Evolutionary conservation across 2,113 vertebrate species (phyloP).

Genomic region (Lutjanus erythropterus): DNA sequence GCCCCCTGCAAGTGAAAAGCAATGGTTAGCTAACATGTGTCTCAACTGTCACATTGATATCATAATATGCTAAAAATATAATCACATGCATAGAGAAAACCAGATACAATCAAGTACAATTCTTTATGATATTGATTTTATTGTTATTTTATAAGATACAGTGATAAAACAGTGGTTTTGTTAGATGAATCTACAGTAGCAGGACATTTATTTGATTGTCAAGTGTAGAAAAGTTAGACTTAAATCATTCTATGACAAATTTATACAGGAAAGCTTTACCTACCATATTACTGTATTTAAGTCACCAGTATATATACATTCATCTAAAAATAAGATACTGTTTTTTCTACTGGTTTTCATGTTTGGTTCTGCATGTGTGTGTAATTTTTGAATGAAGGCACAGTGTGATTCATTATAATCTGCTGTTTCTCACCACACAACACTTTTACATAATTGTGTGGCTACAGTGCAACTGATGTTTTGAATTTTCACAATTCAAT

Average conservation of each 20-base stretch:
- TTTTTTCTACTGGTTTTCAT: not conserved
- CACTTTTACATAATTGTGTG: not conserved
- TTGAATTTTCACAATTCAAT: slow-evolving; percentile 33
- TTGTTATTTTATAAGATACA: no score
- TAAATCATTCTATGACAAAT: not conserved
- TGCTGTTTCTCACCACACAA: not conserved
- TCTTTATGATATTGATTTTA: no score
- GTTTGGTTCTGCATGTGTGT: not conserved
- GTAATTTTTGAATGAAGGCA: not conserved
- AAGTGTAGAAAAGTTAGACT: not conserved
- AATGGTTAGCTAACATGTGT: no score
- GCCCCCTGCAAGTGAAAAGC: no score
- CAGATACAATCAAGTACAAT: no score
- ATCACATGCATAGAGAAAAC: no score
- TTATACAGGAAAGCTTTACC: not conserved
- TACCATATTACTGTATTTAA: no score
- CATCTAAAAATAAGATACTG: not conserved
- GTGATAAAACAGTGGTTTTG: no score
- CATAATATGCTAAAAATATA: no score
- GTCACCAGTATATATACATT: not conserved
- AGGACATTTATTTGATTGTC: not conserved
- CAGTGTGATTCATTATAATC: not conserved
- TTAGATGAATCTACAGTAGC: no score
- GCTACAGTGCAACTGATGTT: not conserved
- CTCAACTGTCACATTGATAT: no score